Evolutionary conservation across 1,140 invertebrate genomes (phyloP).

Genomic region (Ooceraea biroi): DNA sequence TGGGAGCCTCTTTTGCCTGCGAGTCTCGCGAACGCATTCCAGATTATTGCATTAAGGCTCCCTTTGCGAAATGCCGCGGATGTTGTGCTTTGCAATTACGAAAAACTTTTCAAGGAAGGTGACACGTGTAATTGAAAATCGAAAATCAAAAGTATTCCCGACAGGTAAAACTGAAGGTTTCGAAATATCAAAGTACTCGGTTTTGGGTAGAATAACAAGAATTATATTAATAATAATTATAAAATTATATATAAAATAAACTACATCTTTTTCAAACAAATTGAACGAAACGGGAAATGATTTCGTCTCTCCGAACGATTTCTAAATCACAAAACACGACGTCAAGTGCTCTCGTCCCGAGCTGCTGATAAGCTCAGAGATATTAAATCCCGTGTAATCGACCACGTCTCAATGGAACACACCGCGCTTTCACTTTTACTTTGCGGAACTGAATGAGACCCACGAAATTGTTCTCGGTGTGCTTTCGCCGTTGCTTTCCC

Average conservation of each 20-base stretch:
- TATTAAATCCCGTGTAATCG: slow-evolving; percentile 34
- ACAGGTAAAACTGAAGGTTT: neutral
- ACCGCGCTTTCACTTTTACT: slow-evolving; percentile 49
- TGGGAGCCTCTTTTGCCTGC: slow-evolving; percentile 57
- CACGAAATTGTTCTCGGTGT: slow-evolving; percentile 16
- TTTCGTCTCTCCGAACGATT: neutral
- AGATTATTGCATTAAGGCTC: slow-evolving; percentile 71
- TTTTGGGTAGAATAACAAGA: neutral
- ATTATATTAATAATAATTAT: neutral
- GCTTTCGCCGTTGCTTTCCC: slow-evolving; percentile 28
- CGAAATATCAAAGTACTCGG: neutral
- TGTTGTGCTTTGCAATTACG: slow-evolving; percentile 53
- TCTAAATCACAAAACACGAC: neutral
- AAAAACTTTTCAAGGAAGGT: slow-evolving; percentile 51
- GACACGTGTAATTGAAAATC: slow-evolving; percentile 11
- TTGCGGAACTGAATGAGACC: slow-evolving; percentile 31
- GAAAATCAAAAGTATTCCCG: slow-evolving; percentile 14
- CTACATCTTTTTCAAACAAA: too few species aligned
- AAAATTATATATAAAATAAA: neutral
- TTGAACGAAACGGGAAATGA: neutral
- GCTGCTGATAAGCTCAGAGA: neutral
- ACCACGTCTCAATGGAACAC: slow-evolving; percentile 12
- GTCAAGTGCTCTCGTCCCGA: neutral
- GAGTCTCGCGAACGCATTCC: slow-evolving; percentile 62
- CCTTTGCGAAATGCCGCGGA: slow-evolving; percentile 58